Evolutionary conservation across 2,888 invertebrate species (phyloP).

Genomic region (Limulus polyphemus): DNA sequence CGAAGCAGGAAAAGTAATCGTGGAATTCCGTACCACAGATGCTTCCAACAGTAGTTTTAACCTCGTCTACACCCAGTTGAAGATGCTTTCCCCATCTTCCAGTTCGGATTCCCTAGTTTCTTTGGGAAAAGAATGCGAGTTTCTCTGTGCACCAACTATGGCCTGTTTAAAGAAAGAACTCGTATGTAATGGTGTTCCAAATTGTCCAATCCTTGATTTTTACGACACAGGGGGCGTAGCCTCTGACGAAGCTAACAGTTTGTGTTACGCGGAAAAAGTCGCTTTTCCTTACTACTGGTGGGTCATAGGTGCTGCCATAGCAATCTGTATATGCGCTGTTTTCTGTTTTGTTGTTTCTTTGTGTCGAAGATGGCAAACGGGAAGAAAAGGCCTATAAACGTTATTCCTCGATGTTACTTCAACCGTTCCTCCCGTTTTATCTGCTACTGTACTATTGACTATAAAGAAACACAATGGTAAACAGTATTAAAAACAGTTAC

Average conservation of each 20-base stretch:
- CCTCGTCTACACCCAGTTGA: conserved; percentile 21
- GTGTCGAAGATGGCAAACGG: conserved; percentile 14
- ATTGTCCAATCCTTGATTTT: conserved; percentile 44
- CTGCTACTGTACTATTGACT: too few relatives aligned
- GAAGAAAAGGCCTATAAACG: conserved; percentile 8
- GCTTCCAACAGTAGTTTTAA: conserved; percentile 14
- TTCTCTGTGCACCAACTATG: conserved; percentile 67
- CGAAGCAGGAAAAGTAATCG: conserved; percentile 5
- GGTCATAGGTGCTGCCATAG: conserved; percentile 18
- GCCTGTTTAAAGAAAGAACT: conserved; percentile 69
- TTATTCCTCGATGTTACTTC: too few relatives aligned
- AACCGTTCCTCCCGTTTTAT: too few relatives aligned
- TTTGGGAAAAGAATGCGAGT: conserved; percentile 52
- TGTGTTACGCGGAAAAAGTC: conserved; percentile 14
- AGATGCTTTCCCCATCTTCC: conserved; percentile 16
- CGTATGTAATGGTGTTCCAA: conserved; percentile 74
- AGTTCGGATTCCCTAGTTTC: conserved; percentile 20
- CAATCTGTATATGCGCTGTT: conserved; percentile 15
- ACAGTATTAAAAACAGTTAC: too few relatives aligned
- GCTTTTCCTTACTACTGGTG: conserved; percentile 19
- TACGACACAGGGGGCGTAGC: conserved; percentile 33
- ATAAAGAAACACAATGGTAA: too few relatives aligned
- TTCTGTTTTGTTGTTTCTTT: conserved; percentile 16
- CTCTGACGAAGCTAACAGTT: conserved; percentile 13
- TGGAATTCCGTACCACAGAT: conserved; percentile 10